Evolutionary conservation across 2,888 invertebrate genomes (phyloP).

Genomic region (Cenopis cana): DNA sequence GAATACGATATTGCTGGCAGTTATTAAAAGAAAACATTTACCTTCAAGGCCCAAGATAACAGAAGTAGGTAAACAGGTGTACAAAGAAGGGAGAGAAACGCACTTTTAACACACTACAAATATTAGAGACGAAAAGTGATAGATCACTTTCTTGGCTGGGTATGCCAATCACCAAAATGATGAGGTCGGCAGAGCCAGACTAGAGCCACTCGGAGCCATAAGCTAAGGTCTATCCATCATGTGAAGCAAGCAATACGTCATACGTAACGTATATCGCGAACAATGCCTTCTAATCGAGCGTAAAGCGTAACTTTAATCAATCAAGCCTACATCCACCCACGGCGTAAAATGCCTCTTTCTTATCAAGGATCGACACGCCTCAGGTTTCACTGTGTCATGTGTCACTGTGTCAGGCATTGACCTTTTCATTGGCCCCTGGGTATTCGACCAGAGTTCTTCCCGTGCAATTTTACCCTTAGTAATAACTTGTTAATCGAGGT

Average conservation of each 20-base stretch:
- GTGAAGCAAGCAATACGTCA: not conserved
- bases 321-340: not conserved
- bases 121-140: too few relatives aligned
- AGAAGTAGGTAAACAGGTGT: too few relatives aligned
- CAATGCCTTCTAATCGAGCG: slow-evolving; percentile 16
- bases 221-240: slow-evolving; percentile 1
- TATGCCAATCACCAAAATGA: not conserved
- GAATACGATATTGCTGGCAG: too few relatives aligned
- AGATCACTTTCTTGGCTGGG: too few relatives aligned
- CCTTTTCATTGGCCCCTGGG: not conserved
- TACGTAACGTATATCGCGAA: not conserved
- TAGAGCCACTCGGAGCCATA: not conserved
- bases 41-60: too few relatives aligned
- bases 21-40: too few relatives aligned
- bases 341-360: not conserved
- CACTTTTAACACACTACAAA: too few relatives aligned
- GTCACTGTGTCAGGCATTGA: not conserved
- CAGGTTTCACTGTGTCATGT: not conserved
- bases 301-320: slow-evolving; percentile 6
- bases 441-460: not conserved
- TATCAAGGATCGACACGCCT: not conserved
- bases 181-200: not conserved
- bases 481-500: not conserved
- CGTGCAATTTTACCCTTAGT: not conserved
- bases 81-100: too few relatives aligned